Base-by-base conservation (phyloP, 2,888 invertebrate genomes). In the Gastracanthus pulcherrimus region DNA sequence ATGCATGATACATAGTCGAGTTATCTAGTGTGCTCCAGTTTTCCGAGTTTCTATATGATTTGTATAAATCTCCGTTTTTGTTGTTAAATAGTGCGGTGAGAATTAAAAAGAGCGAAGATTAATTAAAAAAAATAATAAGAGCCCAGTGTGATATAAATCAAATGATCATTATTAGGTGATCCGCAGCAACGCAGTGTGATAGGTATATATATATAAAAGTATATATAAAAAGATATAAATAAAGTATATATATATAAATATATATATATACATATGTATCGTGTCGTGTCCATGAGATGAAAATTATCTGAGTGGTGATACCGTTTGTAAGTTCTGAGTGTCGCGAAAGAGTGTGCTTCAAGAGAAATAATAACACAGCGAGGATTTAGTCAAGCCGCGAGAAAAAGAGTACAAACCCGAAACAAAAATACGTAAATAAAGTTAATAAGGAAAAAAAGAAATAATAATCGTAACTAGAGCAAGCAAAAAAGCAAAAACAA, bases 121-220 rank as follows among this genome's bases (percentile, higher is more conserved):
- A 55, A 69, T 34, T 41, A 11, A 67, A 31, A 76, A 60, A 26
- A 71, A 70, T 26, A 48, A 69, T 55, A 82, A 83, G 82, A 87
- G 84, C 82, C 86, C 86, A 88, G 89, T 88, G 90, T 90, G 90
- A 90, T 89, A 89, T 81, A 83, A 84, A 84, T 85, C 83, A 84
- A 85, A 82, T 81, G 80, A 82, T 83, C 80, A 77, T 80, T 77
- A 36, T 75, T 71, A 75, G 76, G 80, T 83, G 83, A 83, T 82
- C 77, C 67, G 66, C 78, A 78, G 78, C 78, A 80, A 82, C 82
- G 72, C 80, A 82, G 83, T 83, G 83, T 83, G 82, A 83, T 83
- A 83, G 78, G 82, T 85, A 83, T 84, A 85, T 80, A 84, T 84
- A 85, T 81, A 80, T 82, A 85, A 84, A 85, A 76, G 83, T 83